Percentiles rank a stretch among this genome's conserved stretches.
phyloP scores from a whole-genome alignment of 2,113 vertebrate species.

The Proterorhinus semilunaris region DNA sequence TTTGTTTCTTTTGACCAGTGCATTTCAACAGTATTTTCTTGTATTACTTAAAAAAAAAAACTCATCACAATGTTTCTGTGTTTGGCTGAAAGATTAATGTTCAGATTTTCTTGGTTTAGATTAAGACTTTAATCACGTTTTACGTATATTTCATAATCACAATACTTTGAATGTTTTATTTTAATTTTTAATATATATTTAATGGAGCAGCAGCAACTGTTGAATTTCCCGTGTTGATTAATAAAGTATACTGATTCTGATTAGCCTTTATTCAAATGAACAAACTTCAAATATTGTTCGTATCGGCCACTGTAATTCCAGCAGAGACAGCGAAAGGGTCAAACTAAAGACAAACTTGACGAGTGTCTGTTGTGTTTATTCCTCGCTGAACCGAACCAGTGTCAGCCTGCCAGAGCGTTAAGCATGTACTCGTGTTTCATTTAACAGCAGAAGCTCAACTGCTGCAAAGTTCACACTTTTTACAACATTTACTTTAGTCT shows the following conservation, averaged over 20 bases:
- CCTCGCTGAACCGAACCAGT: constrained; percentile 42
- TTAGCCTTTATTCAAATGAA: neutral
- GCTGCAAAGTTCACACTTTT: constrained; percentile 39
- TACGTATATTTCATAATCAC: too few relatives aligned
- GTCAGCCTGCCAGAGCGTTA: constrained; percentile 52
- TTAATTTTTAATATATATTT: too few relatives aligned
- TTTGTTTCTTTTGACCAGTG: too few relatives aligned
- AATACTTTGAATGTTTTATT: too few relatives aligned
- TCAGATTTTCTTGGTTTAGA: too few relatives aligned
- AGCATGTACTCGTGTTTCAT: constrained; percentile 51
- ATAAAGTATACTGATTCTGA: neutral
- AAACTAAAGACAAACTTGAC: constrained; percentile 43
- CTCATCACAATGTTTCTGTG: too few relatives aligned
- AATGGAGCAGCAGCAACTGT: too few relatives aligned
- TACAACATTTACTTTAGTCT: constrained; percentile 3
- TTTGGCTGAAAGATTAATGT: too few relatives aligned
- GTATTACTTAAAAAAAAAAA: too few relatives aligned
- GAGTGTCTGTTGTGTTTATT: constrained; percentile 54
- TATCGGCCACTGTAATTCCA: neutral
- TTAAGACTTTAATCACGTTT: too few relatives aligned
- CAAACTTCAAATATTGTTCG: neutral
- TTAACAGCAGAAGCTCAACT: constrained; percentile 52
- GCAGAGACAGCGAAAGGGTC: constrained; percentile 39
- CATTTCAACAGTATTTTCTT: too few relatives aligned
- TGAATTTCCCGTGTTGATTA: too few relatives aligned